Evolutionary conservation across 2,888 invertebrate genomes (phyloP).

Genomic region (Caenorhabditis panamensis): DNA sequence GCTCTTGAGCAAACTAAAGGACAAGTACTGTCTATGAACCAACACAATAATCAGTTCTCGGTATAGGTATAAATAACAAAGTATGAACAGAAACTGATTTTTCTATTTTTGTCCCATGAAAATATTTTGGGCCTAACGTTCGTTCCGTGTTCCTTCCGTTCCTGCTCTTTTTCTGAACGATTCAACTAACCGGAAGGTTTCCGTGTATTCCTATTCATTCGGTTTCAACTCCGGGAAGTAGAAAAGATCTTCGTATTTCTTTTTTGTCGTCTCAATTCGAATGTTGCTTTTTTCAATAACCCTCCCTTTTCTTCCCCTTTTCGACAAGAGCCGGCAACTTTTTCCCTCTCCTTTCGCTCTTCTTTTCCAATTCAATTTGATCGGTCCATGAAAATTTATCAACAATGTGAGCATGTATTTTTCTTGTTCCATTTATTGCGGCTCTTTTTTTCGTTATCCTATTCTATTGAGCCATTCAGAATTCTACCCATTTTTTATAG

Average conservation of each 20-base stretch:
- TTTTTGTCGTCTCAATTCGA: constrained; percentile 32
- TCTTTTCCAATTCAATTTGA: constrained; percentile 41
- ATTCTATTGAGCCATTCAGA: neutral
- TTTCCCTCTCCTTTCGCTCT: neutral
- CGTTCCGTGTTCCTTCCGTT: neutral
- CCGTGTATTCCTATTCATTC: neutral
- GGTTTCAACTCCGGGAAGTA: neutral
- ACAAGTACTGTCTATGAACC: too few relatives aligned
- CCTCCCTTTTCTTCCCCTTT: constrained; percentile 22
- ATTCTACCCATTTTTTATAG: constrained; percentile 3
- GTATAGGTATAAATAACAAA: too few relatives aligned
- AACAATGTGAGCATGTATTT: constrained; percentile 17
- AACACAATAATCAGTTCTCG: too few relatives aligned
- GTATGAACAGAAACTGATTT: too few relatives aligned
- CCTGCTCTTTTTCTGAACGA: neutral
- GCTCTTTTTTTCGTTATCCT: neutral
- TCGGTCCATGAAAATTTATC: constrained; percentile 44
- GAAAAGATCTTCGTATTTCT: constrained; percentile 19
- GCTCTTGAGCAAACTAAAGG: too few relatives aligned
- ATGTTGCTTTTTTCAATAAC: constrained; percentile 52
- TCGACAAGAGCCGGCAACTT: constrained; percentile 14
- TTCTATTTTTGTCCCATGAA: too few relatives aligned
- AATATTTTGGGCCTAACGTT: neutral
- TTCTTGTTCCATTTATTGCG: constrained; percentile 15
- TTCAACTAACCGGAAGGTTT: constrained; percentile 6